Percentiles rank a stretch among this genome's conserved stretches.
These are phyloP conservation scores for Indicator maculatus DNA, from an alignment of 2,113 vertebrate species.

Conservation along the genomic window DNA sequence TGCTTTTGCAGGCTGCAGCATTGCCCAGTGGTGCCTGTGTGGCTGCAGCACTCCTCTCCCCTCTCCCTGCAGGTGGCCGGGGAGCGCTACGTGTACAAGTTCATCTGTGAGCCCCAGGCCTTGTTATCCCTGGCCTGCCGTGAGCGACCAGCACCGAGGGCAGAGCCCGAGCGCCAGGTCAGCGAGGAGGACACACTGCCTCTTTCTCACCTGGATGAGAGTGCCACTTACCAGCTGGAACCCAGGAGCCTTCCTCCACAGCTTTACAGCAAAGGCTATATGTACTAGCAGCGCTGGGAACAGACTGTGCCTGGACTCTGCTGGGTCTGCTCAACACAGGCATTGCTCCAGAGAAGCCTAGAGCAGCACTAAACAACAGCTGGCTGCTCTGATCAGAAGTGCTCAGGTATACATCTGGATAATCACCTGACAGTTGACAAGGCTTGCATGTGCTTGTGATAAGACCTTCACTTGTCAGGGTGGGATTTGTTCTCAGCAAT, in stretches of 20 bases:
- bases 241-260: conserved; percentile 82
- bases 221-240: conserved; percentile 79
- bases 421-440: background rate
- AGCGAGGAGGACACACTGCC: conserved; percentile 96
- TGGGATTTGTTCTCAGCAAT: rapidly evolving
- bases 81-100: conserved; percentile 98
- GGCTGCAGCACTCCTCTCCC: background rate
- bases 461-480: background rate
- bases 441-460: background rate
- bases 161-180: conserved; percentile 87
- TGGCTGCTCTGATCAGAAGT: background rate
- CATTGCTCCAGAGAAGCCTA: background rate
- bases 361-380: background rate
- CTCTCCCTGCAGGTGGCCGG: conserved; percentile 86
- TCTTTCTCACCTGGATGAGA: conserved; percentile 92
- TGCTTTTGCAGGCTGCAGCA: background rate
- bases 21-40: rapidly evolving
- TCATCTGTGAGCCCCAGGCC: conserved; percentile 95
- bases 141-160: conserved; percentile 89
- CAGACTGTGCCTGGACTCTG: background rate
- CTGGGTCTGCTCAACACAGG: background rate
- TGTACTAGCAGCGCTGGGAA: conserved; percentile 78
- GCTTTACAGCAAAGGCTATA: conserved; percentile 90
- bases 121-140: conserved; percentile 95
- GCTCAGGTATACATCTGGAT: background rate